Percentiles rank a stretch among this genome's conserved stretches.
Evolutionary conservation across 2,888 invertebrate species (phyloP).

Genomic region (Macrophya annulata): DNA sequence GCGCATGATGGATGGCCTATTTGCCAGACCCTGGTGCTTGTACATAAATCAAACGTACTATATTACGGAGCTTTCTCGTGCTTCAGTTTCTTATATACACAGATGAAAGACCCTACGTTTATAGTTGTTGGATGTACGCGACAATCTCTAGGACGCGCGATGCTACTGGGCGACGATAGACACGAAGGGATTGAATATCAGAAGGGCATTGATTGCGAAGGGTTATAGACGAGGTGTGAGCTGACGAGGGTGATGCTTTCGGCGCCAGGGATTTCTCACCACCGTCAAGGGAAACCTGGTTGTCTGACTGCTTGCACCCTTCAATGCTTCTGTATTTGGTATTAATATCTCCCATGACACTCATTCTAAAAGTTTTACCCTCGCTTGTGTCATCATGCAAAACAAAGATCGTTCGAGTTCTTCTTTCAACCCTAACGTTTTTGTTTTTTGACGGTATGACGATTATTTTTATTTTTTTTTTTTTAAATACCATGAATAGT

Average conservation of each 20-base stretch:
- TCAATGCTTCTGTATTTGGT: slow-evolving; percentile 27
- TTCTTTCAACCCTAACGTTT: background rate
- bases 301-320: slow-evolving; percentile 34
- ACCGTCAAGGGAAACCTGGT: slow-evolving; percentile 5
- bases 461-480: too few relatives aligned
- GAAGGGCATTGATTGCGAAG: slow-evolving; percentile 68
- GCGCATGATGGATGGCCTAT: slow-evolving; percentile 47
- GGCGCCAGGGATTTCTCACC: slow-evolving; percentile 27
- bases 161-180: slow-evolving; percentile 64
- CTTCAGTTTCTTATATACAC: slow-evolving; percentile 40
- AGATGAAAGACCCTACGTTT: slow-evolving; percentile 11
- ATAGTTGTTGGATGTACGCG: slow-evolving; percentile 26
- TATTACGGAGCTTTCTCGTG: slow-evolving; percentile 39
- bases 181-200: slow-evolving; percentile 69
- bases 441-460: too few relatives aligned
- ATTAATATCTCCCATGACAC: slow-evolving; percentile 54
- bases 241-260: slow-evolving; percentile 55
- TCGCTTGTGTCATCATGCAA: background rate
- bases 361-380: slow-evolving; percentile 41
- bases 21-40: slow-evolving; percentile 37
- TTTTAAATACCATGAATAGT: background rate
- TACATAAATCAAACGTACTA: slow-evolving; percentile 54
- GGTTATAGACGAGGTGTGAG: slow-evolving; percentile 55
- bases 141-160: slow-evolving; percentile 19
- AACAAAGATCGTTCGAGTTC: slow-evolving; percentile 37